phyloP scores from a whole-genome alignment of 2,888 invertebrate genomes.

The Ariolimax columbianus region DNA sequence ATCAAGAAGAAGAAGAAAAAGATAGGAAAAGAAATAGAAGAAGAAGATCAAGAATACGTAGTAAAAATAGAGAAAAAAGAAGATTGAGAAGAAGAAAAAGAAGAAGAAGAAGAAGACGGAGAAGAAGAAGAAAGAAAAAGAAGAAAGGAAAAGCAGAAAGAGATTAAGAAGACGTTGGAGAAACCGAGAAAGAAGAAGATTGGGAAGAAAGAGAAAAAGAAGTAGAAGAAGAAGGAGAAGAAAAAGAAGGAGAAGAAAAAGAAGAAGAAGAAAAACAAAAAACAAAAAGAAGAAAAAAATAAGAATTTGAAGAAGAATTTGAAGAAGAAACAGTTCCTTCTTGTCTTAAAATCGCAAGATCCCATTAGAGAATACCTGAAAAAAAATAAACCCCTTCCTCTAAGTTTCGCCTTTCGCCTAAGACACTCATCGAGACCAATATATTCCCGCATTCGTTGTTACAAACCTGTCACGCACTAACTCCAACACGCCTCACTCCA shows the following conservation, averaged over 20 bases:
- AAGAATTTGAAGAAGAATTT: too few relatives aligned
- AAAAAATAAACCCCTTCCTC: neutral
- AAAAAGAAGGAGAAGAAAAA: neutral
- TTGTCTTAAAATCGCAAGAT: neutral
- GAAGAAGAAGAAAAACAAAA: neutral
- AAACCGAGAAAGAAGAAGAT: neutral
- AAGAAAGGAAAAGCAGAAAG: neutral
- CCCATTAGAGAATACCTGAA: neutral
- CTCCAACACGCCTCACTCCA: too few relatives aligned
- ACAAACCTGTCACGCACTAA: neutral
- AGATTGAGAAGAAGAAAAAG: too few relatives aligned
- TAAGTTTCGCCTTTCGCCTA: neutral
- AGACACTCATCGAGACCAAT: neutral
- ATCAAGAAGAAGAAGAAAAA: too few relatives aligned
- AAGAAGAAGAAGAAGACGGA: too few relatives aligned
- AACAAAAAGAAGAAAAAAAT: too few relatives aligned
- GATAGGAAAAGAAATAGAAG: too few relatives aligned
- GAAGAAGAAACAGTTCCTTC: neutral
- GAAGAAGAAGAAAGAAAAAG: neutral
- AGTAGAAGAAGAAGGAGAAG: neutral
- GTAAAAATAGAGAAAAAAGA: too few relatives aligned
- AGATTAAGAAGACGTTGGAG: neutral
- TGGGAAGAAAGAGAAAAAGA: neutral
- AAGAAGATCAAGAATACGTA: too few relatives aligned
- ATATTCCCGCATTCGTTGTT: neutral